Conservation (phyloP, 2,797 vertebrate genomes). For the Pangasius larnaudii region DNA sequence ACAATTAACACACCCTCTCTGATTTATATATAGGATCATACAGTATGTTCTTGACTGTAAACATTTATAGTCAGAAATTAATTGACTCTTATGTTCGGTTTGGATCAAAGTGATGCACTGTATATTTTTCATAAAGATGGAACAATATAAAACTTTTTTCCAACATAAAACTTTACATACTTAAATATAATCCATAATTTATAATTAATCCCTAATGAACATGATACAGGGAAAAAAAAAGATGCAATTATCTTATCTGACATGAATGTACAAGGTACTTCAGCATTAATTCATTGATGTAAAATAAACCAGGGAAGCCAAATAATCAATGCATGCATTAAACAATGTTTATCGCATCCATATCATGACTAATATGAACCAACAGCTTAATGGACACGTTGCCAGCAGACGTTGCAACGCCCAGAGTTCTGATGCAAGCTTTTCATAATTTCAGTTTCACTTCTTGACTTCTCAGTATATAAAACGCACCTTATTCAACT, state of each 20-base stretch:
- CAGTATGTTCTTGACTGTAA: constrained; percentile 6
- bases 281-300: not conserved
- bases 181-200: not conserved
- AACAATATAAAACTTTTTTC: not conserved
- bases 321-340: not conserved
- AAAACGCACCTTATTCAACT: not conserved
- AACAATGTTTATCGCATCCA: not conserved
- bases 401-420: not conserved
- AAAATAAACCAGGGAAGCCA: not conserved
- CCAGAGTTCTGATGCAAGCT: not conserved
- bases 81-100: not conserved
- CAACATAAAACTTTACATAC: not conserved
- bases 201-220: not conserved
- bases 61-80: not conserved
- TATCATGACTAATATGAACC: not conserved
- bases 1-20: not conserved
- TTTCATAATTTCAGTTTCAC: not conserved
- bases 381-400: not conserved
- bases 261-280: not conserved
- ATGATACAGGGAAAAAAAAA: not conserved
- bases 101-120: not conserved
- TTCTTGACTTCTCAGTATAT: not conserved
- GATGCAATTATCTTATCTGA: not conserved
- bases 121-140: not conserved
- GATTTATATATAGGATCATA: not conserved